Base-by-base conservation (phyloP, 2,797 vertebrate genomes). In the Bradypus variegatus region DNA sequence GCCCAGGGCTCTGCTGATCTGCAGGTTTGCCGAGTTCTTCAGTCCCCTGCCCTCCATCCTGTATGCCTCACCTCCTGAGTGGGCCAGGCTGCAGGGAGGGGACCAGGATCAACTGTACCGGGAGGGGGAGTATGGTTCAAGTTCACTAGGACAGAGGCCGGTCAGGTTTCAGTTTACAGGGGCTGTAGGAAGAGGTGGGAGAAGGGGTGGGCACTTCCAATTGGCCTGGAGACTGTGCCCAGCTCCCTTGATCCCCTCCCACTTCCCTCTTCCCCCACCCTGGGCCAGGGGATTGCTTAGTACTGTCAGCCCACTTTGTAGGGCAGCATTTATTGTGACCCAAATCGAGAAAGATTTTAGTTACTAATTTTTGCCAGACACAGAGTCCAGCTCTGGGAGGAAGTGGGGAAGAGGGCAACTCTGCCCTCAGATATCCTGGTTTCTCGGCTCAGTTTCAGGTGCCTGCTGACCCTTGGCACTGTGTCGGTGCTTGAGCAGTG, bases 281-380 rank as follows among this genome's bases (percentile, higher is more conserved):
- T 15, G 48, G n/a, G 38, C 78, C 55, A 11, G 27, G 27, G 81
- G 18, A 33, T 33, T 33, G 91, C 90, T 93, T 50, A 67, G 79
- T 90, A 31, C 73, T 14, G 11, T 41, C 60, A 36, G 50, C 84
- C n/a, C 2, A 3, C 58, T 16, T 73, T 73, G 36, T 62, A 82
- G 38, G 75, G 50, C 64, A 90, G n/a, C 72, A 33, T 88, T 92
- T 69, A 69, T 65, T 93, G 79, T 93, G 79, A 82, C 86, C 62
- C 77, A 90, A 87, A 67, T 58, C 86, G 33, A 94, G 73, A 85
- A 91, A 84, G 80, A 86, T 84, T 88, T 84, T 75, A 75, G 88
- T 91, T 93, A 95, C 80, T 88, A 31, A 89, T 90, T 88, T 93
- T 88, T 89, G 86, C 73, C 84, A 78, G 92, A 88, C 90, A 27